Evolutionary conservation across 23 tunicate genomes (phyloP).

Genomic region (Trididemnum miniatum): DNA sequence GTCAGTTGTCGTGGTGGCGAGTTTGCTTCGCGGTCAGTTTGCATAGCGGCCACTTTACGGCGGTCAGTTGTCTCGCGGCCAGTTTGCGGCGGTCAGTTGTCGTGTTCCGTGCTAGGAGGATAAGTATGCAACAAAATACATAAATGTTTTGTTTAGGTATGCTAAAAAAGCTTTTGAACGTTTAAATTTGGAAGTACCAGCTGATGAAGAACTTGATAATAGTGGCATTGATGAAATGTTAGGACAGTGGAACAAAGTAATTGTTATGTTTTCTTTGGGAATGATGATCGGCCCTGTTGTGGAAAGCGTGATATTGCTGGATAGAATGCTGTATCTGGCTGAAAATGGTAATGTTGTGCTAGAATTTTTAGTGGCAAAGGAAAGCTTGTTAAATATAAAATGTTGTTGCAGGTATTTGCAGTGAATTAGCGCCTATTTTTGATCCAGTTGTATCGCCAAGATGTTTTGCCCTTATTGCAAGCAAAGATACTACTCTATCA

Average conservation of each 20-base stretch:
- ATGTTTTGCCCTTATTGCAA: constrained; percentile 24
- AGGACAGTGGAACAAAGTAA: constrained; percentile 50
- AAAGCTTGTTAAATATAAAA: no score
- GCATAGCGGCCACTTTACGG: no score
- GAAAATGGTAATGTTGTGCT: constrained; percentile 89
- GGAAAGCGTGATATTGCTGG: constrained; percentile 73
- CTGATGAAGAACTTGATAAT: background rate
- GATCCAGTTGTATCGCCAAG: constrained; percentile 24
- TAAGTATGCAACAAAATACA: no score
- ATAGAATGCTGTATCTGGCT: constrained; percentile 53
- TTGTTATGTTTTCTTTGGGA: constrained; percentile 44
- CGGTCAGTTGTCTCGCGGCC: no score
- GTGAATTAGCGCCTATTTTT: constrained; percentile 11
- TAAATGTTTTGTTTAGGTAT: constrained; percentile 42
- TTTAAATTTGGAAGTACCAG: constrained; percentile 30
- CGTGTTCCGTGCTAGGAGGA: no score
- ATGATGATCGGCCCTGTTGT: constrained; percentile 69
- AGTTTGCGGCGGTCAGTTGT: no score
- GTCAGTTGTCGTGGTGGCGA: no score
- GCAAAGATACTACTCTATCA: no score
- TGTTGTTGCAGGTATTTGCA: constrained; percentile 14
- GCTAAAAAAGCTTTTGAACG: constrained; percentile 45
- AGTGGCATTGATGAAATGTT: constrained; percentile 33
- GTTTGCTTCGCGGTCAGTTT: no score
- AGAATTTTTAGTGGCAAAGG: no score